A percentile compares a stretch with the other conserved stretches of the same genome.
Evolutionary conservation across 2,888 invertebrate genomes (phyloP).

Genomic region (Tiphia femorata): DNA sequence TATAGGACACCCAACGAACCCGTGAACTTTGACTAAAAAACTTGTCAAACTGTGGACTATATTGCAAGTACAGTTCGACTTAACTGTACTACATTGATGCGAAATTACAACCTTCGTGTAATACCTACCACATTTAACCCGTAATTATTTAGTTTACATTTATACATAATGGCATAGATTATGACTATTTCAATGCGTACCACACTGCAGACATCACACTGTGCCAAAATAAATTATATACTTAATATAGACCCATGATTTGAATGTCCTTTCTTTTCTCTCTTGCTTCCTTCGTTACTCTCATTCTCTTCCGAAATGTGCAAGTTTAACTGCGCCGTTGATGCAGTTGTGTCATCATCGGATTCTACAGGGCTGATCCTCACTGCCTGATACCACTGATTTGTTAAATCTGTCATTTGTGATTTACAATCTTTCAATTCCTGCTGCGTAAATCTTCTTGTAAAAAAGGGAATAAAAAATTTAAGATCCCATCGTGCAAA

Average conservation of each 20-base stretch:
- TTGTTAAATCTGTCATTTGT: conserved; percentile 96
- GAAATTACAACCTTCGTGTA: too few relatives aligned
- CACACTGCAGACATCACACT: too few relatives aligned
- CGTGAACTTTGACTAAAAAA: too few relatives aligned
- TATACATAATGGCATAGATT: too few relatives aligned
- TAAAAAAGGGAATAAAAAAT: conserved; percentile 96
- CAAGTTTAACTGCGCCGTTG: conserved; percentile 60
- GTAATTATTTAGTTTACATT: too few relatives aligned
- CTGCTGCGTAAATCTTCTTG: conserved; percentile 93
- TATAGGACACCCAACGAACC: too few relatives aligned
- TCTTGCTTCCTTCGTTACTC: conserved; percentile 41
- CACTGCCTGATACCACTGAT: conserved; percentile 98
- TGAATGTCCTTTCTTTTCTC: conserved; percentile 50
- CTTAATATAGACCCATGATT: conserved; percentile 65
- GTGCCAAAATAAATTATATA: conserved; percentile 57
- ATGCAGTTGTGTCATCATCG: conserved; percentile 77
- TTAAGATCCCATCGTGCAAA: conserved; percentile 93
- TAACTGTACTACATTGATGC: too few relatives aligned
- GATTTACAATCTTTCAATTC: conserved; percentile 96
- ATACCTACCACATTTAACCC: too few relatives aligned
- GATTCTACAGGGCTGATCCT: conserved; percentile 89
- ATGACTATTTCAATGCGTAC: too few relatives aligned
- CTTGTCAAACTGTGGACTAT: too few relatives aligned
- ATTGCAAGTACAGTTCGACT: too few relatives aligned
- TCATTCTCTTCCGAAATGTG: conserved; percentile 44